Evolutionary conservation across 1,140 invertebrate genomes (phyloP), one percentile per base, ranked within the genome.

Genomic region (Piezodorus guildinii): DNA sequence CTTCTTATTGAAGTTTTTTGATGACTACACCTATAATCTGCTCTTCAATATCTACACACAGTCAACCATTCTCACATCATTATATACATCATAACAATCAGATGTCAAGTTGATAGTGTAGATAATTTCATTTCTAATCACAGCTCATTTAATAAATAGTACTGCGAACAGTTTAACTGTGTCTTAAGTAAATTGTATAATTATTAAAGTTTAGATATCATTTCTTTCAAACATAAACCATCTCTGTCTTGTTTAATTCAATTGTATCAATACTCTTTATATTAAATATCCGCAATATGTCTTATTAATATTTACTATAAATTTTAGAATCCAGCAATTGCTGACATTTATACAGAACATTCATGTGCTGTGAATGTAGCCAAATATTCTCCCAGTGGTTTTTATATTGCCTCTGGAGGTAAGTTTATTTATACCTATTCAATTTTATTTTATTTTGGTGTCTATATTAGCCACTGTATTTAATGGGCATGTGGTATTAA

Each of bases 391-490:
- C 96, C 96, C 3, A 95, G 90, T 78, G 93, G 96, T 67, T 98
- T 96, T 77, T 99, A 99, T 72, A 98, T 99, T 73, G 93, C 94
- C 60, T 99, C 96, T 70, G 96, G 91, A 77, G 94, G 92, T 95
- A 81, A 79, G 77, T 67, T 45, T 27, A 34, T 21, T 9, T 30
- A 56, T 60, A 60, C 45, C 16, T 4, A 45, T n/a, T 49, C 2
- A 30, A 10, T 43, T 39, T 19, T 15, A 59, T 62, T 27, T 52
- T 17, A n/a, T 65, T 62, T 3, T 46, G 21, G 6, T 39, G 27
- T 30, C 27, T 4, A 8, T 8, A 30, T 39, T 10, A 39, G 12
- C 9, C 1, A 39, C 12, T 39, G 1, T 39, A 1, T 10, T 39
- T 6, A 39, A 39, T 39, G 34, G 6, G 6, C 1, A 10, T 39